Evolutionary conservation across 1,140 invertebrate species (phyloP).

Genomic region (Thalassaphorura encarpata): DNA sequence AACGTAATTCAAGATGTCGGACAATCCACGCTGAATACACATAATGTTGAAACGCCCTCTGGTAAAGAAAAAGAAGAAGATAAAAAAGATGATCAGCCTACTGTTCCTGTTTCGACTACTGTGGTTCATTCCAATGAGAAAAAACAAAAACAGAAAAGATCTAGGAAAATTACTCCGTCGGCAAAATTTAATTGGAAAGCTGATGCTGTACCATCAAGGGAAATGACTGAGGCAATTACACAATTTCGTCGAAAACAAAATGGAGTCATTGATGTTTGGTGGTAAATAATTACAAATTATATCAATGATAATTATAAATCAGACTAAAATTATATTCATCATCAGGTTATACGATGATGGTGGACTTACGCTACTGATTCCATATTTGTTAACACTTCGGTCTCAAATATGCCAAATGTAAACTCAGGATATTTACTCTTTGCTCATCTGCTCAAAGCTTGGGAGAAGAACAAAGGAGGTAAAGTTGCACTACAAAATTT

Average conservation of each 20-base stretch:
- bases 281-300: no score
- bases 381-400: constrained; percentile 51
- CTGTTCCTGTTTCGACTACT: no score
- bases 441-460: constrained; percentile 42
- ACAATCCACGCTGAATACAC: constrained; percentile 19
- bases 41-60: neutral
- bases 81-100: no score
- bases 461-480: constrained; percentile 52
- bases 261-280: constrained; percentile 55
- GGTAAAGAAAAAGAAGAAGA: neutral
- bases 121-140: no score
- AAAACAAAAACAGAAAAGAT: no score
- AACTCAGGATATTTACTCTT: constrained; percentile 53
- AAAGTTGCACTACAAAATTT: constrained; percentile 7
- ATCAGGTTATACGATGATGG: constrained; percentile 22
- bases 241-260: constrained; percentile 40
- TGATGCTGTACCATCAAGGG: constrained; percentile 28
- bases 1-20: constrained; percentile 40
- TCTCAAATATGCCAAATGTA: constrained; percentile 47
- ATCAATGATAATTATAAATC: neutral
- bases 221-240: constrained; percentile 37
- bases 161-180: constrained; percentile 8
- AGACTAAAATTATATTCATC: neutral
- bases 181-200: constrained; percentile 26
- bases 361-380: constrained; percentile 52